Evolutionary conservation across 2,888 invertebrate species (phyloP), one percentile per base, ranked within the genome.

Genomic region (Rhamphomyia laevipes): DNA sequence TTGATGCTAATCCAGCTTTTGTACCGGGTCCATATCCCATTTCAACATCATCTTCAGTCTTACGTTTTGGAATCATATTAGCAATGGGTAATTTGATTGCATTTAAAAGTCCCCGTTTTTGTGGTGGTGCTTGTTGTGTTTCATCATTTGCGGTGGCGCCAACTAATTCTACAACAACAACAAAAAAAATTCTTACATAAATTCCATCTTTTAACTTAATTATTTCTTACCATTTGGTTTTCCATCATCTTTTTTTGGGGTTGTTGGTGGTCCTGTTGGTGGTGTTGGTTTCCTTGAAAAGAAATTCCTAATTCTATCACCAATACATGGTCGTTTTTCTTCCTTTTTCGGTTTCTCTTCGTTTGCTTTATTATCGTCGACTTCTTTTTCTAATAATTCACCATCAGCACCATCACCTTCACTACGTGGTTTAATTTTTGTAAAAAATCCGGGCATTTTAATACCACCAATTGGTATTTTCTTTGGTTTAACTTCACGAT

Each of bases 381-480:
- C 71, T 46, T 70, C 71, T 51, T 72, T 71, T 47, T 75, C 71
- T 12, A 71, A 57, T 15, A 71, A 65, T 52, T 73, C 74, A 35
- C 71, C 72, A 55, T 76, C 69, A 44, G 71, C 71, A 17, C 69
- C 70, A 47, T 70, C 70, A 30, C 66, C 79, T 81, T 86, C 69
- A 74, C 77, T 57, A 77, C 81, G 65, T 54, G 86, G 84, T 57
- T 82, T 82, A 64, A 81, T 82, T 58, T 84, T 80, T 52, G 82
- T 83, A 61, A 87, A 87, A 71, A 87, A 88, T 15, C 87, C 87
- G 5, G 88, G 88, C 80, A 88, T 83, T 72, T 87, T 86, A 55
- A 88, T 85, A n/a, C 86, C 88, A 45, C 87, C 88, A 60, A 87
- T 88, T 5, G 88, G 88, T 59, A 87, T 86, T 65, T 86, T 87